Evolutionary conservation across 2,797 vertebrate genomes (phyloP).

Genomic region (Rhinophrynus dorsalis): DNA sequence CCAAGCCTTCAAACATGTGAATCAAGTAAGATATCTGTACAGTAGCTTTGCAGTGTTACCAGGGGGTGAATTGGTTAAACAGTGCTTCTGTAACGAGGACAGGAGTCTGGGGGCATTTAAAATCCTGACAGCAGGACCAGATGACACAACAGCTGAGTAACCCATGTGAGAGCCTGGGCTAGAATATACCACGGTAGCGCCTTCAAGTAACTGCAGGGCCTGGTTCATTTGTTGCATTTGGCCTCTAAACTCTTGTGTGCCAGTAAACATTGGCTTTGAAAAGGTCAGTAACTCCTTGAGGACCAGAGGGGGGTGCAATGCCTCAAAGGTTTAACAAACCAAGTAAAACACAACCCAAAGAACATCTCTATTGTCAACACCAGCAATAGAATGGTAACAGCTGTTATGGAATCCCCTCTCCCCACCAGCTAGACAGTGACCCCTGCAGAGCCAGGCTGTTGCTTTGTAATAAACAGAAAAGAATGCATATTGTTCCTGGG

Average conservation of each 20-base stretch:
- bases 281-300: too few relatives aligned
- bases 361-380: too few relatives aligned
- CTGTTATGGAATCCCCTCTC: not conserved
- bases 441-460: too few relatives aligned
- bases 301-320: too few relatives aligned
- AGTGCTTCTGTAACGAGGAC: not conserved
- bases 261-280: not conserved
- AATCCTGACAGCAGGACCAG: constrained; percentile 24
- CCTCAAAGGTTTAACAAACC: too few relatives aligned
- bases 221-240: not conserved
- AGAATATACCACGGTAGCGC: constrained; percentile 16
- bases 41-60: too few relatives aligned
- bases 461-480: too few relatives aligned
- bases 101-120: constrained; percentile 18
- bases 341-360: too few relatives aligned
- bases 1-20: too few relatives aligned
- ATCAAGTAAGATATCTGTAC: too few relatives aligned
- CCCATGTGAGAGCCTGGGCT: not conserved
- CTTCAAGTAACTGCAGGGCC: constrained; percentile 3
- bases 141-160: constrained; percentile 32
- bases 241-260: not conserved
- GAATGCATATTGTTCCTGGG: not conserved
- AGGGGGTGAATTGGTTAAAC: not conserved
- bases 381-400: not conserved
- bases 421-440: too few relatives aligned